These are phyloP conservation scores for Taurulus bubalis DNA, from an alignment of 2,113 vertebrate genomes.

Conservation along the genomic window DNA sequence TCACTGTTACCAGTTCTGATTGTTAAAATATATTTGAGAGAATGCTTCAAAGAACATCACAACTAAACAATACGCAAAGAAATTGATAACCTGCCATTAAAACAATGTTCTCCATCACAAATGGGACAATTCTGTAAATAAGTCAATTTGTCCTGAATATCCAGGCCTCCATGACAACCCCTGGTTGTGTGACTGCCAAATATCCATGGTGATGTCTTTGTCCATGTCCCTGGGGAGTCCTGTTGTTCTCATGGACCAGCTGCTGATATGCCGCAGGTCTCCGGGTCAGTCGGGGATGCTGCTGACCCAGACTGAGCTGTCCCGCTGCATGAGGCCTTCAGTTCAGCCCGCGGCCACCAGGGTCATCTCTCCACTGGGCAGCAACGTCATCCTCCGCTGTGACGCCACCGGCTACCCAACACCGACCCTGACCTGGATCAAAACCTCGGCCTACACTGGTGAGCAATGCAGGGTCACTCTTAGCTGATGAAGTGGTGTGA, in stretches of 20 bases:
- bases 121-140: conserved; percentile 1
- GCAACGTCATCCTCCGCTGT: conserved; percentile 92
- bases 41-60: neutral
- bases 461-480: conserved; percentile 19
- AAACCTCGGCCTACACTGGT: conserved; percentile 86
- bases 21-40: neutral
- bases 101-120: neutral
- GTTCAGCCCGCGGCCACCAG: conserved; percentile 91
- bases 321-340: conserved; percentile 88
- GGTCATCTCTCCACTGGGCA: conserved; percentile 89
- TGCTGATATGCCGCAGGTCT: conserved; percentile 87
- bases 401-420: conserved; percentile 91
- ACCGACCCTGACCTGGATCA: conserved; percentile 89
- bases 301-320: conserved; percentile 85
- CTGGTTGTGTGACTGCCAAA: conserved; percentile 94
- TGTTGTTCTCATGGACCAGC: conserved; percentile 87
- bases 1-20: neutral
- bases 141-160: conserved; percentile 9
- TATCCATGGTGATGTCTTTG: conserved; percentile 89
- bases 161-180: conserved; percentile 95
- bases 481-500: neutral
- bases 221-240: conserved; percentile 85
- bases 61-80: neutral
- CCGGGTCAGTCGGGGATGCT: conserved; percentile 83
- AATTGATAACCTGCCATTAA: neutral